phyloP scores from a whole-genome alignment of 2,113 vertebrate species.

The Osmerus eperlanus region DNA sequence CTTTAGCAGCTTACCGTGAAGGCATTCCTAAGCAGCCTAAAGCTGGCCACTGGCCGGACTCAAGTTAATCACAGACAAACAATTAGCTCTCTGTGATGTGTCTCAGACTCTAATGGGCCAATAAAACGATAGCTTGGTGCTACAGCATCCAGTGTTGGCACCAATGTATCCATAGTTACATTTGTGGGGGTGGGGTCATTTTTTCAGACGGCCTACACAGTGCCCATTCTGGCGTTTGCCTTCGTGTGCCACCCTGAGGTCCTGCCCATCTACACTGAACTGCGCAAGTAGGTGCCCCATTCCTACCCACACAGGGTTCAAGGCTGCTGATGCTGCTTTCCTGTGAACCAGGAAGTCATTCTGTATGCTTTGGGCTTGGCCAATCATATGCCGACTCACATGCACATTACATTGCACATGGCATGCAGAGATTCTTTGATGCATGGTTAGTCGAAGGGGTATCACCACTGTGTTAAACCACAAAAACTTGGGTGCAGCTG shows the following conservation, averaged over 20 bases:
- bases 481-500: background rate
- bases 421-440: too few species aligned
- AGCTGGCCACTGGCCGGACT: conserved; percentile 49
- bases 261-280: conserved; percentile 96
- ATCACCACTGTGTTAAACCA: conserved; percentile 25
- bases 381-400: conserved; percentile 37
- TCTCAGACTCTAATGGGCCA: conserved; percentile 52
- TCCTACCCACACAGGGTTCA: conserved; percentile 21
- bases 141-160: conserved; percentile 54
- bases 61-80: conserved; percentile 66
- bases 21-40: conserved; percentile 53
- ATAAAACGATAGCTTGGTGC: conserved; percentile 55
- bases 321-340: conserved; percentile 25
- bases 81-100: conserved; percentile 66
- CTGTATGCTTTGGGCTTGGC: conserved; percentile 52
- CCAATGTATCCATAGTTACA: conserved; percentile 71
- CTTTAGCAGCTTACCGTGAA: conserved; percentile 45
- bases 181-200: conserved; percentile 53
- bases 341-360: conserved; percentile 24
- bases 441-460: conserved; percentile 29
- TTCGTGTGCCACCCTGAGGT: conserved; percentile 99
- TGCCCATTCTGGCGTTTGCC: conserved; percentile 98
- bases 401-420: conserved; percentile 45
- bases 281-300: conserved; percentile 86
- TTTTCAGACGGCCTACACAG: conserved; percentile 93